phyloP scores from a whole-genome alignment of 2,113 vertebrate species.

The Tachysurus vachellii region DNA sequence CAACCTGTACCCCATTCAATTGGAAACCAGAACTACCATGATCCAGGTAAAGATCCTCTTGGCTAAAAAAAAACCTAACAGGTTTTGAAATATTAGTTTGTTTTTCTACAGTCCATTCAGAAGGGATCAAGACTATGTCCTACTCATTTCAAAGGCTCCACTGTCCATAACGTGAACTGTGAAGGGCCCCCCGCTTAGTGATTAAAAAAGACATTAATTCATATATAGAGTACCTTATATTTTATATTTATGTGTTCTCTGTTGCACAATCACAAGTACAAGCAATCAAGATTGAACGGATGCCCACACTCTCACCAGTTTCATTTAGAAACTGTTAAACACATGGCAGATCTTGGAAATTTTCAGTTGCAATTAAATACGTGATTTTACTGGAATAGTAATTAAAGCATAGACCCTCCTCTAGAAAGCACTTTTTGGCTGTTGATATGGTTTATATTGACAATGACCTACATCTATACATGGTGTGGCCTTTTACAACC shows the following conservation, averaged over 20 bases:
- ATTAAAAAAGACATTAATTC: not conserved
- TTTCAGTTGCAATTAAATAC: too few species aligned
- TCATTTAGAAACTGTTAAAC: not conserved
- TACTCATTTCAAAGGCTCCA: not conserved
- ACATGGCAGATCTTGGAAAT: too few species aligned
- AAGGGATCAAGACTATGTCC: not conserved
- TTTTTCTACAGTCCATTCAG: not conserved
- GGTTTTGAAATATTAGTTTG: not conserved
- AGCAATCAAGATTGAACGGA: not conserved
- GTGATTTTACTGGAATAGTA: too few species aligned
- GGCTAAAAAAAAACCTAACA: not conserved
- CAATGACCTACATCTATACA: too few species aligned
- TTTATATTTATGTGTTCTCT: not conserved
- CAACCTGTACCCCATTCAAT: slow-evolving; percentile 63
- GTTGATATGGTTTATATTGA: too few species aligned
- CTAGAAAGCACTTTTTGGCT: too few species aligned
- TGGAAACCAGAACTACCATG: slow-evolving; percentile 52
- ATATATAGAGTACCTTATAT: not conserved
- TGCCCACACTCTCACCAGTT: not conserved
- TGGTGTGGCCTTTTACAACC: too few species aligned
- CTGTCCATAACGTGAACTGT: not conserved
- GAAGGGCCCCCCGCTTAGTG: not conserved
- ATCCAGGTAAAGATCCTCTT: slow-evolving; percentile 72
- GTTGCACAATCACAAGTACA: too few species aligned
- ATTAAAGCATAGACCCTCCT: too few species aligned